Base-by-base conservation (phyloP, 2,797 vertebrate genomes). In the Falco rusticolus region DNA sequence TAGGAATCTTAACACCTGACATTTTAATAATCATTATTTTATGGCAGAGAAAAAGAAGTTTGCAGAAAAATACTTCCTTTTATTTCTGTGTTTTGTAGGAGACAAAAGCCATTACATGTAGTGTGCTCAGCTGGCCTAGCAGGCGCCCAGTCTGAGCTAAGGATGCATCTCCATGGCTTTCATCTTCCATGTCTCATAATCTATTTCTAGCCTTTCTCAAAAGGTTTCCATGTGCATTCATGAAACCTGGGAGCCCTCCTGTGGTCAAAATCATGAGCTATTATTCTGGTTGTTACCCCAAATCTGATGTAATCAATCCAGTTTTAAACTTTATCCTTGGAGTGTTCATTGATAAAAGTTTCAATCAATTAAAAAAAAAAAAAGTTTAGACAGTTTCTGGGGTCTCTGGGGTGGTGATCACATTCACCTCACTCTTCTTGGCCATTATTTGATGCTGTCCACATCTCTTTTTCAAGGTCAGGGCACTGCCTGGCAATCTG, bases 171-270 rank as follows among this genome's bases (percentile, higher is more conserved):
- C 48, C 15, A 12, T 16, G 14, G 18, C 41, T 93, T 77, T 92
- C 31, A n/a, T 53, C 41, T 69, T 77, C 60, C 21, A 11, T 71
- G 31, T 14, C 47, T 68, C 66, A 15, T 31, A 9, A 43, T 31
- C 70, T 59, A 60, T 37, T 64, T 53, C 75, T 70, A 53, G 7
- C 16, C 16, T 65, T 84, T 70, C 41, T 77, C 37, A 77, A 31
- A 80, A 48, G 37, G 60, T 84, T 95, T 75, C 81, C 86, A 84
- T 94, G 74, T 48, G 54, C 33, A 63, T 78, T 80, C 61, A 69
- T 91, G 95, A 96, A 94, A 85, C 93, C 95, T 92, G 89, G 84
- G 96, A 93, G 96, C 95, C 96, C 96, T 96, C 96, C 94, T 95
- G 96, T 96, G 96, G 96, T 92, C 86, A 87, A 92, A 96, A 83